These are phyloP conservation scores for Acyrthosiphon pisum DNA, from an alignment of 1,140 invertebrate species.

Conservation along the genomic window DNA sequence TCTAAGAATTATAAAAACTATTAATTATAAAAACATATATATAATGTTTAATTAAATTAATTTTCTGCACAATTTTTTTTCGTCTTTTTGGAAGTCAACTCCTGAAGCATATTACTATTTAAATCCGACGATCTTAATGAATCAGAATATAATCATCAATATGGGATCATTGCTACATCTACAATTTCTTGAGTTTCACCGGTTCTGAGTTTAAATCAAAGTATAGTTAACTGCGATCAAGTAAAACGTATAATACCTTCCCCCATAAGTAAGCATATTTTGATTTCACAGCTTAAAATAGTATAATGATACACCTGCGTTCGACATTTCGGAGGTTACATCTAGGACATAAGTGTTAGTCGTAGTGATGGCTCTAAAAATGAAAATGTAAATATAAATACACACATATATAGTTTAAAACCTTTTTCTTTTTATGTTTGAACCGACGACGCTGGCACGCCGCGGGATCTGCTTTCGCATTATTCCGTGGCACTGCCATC, in stretches of 20 bases:
- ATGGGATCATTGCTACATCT: neutral
- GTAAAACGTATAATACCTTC: neutral
- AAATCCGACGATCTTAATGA: neutral
- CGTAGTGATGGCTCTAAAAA: too few relatives aligned
- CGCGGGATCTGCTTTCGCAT: too few relatives aligned
- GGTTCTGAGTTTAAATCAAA: neutral
- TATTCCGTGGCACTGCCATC: too few relatives aligned
- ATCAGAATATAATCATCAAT: neutral
- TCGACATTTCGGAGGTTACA: neutral
- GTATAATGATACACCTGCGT: neutral
- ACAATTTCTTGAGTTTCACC: neutral
- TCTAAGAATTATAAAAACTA: too few relatives aligned
- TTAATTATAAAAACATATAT: too few relatives aligned
- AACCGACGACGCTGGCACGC: too few relatives aligned
- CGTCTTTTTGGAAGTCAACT: neutral
- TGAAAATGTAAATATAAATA: too few relatives aligned
- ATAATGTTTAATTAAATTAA: neutral
- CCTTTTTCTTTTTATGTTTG: too few relatives aligned
- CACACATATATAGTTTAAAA: too few relatives aligned
- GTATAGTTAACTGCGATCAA: neutral
- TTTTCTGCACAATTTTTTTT: neutral
- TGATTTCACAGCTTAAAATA: neutral
- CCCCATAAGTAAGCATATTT: neutral
- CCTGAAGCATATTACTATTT: neutral
- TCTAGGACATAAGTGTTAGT: neutral